Evolutionary conservation across 2,888 invertebrate genomes (phyloP).

Genomic region (Bombylius discolor): DNA sequence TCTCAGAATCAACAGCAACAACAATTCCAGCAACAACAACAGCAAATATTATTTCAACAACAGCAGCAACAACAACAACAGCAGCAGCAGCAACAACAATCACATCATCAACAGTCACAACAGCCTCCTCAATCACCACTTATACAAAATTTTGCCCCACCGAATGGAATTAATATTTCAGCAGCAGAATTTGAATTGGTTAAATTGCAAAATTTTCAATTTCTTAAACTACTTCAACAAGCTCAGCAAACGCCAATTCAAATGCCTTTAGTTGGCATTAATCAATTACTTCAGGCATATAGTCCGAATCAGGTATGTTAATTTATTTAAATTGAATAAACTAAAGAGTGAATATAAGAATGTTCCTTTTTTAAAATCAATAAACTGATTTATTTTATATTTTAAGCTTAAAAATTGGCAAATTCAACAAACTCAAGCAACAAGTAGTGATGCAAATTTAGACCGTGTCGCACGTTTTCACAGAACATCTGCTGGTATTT

Average conservation of each 20-base stretch:
- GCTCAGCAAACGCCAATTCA: conserved; percentile 23
- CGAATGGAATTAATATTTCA: conserved; percentile 22
- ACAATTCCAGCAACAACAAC: conserved; percentile 20
- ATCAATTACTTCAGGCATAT: conserved; percentile 16
- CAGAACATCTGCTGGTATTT: conserved; percentile 26
- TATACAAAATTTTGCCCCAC: conserved; percentile 13
- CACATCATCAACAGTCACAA: conserved; percentile 13
- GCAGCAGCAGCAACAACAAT: conserved; percentile 13
- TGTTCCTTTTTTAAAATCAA: background rate
- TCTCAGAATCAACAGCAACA: conserved; percentile 19
- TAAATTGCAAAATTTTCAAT: conserved; percentile 30
- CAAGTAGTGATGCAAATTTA: conserved; percentile 25
- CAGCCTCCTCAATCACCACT: conserved; percentile 14
- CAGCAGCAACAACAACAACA: conserved; percentile 18
- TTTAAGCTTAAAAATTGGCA: conserved; percentile 15
- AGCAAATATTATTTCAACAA: conserved; percentile 13
- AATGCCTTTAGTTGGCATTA: conserved; percentile 17
- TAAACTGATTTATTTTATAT: background rate
- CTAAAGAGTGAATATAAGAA: too few species aligned
- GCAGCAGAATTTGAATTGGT: conserved; percentile 29
- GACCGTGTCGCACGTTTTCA: conserved; percentile 33
- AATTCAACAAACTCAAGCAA: conserved; percentile 13
- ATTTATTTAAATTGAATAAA: background rate
- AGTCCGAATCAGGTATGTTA: conserved; percentile 13
- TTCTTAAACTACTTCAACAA: conserved; percentile 30